Evolutionary conservation across 92 coral and sea anemone genomes (phyloP), one percentile per base, ranked within the genome.

Genomic region (Epizoanthus rinbou): DNA sequence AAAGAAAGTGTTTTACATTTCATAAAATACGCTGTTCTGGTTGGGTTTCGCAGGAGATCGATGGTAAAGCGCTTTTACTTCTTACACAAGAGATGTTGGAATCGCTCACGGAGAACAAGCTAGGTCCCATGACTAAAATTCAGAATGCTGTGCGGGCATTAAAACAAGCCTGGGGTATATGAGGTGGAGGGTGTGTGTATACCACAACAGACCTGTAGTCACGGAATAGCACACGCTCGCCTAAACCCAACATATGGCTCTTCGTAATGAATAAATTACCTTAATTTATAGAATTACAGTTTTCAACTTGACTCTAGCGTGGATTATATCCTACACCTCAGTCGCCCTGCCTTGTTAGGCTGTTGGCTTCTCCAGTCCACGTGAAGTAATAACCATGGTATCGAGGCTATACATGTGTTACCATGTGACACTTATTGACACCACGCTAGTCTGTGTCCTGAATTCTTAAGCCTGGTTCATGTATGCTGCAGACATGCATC

Each of bases 71-170:
- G 3, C 88, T 93, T 28, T 81, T 93, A 45, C 75, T 93, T 3
- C 73, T 93, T 84, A 93, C 98, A 35, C 98, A 93, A 87, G 98
- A 93, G 85, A 91, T 91, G 95, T 69, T 93, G 74, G 98, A 93
- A 83, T 91, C 95, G 39, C 86, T 93, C 10, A 93, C 98, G 33
- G 98, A 93, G 64, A 93, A 93, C 89, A 93, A 93, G 82, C 91
- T 93, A 53, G 98, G 98, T 13, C 98, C 98, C 21, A 93, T 93
- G 98, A 93, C 98, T n/a, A 93, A 93, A 84, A 93, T 93, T 81
- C 98, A 93, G 91, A 93, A 92, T 69, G 98, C 98, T 3, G 93
- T 93, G 28, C 87, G 89, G 50, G 98, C 98, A 5, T 89, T 93
- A 23, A 93, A 93, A 83, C 98, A 93, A 75, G 94, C 95, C 25